Percentiles rank a stretch among this genome's conserved stretches.
Evolutionary conservation across 2,888 invertebrate species (phyloP).

Genomic region (Dasypolia templi): DNA sequence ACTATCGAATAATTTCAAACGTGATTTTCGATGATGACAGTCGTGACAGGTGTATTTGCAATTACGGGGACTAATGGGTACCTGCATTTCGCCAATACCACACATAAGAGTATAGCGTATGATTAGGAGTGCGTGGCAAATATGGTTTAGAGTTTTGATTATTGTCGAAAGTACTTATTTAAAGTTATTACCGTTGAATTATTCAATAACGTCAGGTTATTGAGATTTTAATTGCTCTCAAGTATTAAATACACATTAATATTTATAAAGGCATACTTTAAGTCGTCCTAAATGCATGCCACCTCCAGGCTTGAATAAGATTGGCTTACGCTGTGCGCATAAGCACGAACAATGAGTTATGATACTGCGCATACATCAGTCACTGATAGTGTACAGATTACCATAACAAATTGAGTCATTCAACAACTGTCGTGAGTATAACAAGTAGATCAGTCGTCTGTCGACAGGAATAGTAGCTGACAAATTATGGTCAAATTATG

Average conservation of each 20-base stretch:
- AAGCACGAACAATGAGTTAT: slow-evolving; percentile 77
- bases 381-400: slow-evolving; percentile 74
- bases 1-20: slow-evolving; percentile 84
- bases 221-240: slow-evolving; percentile 71
- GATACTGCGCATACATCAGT: slow-evolving; percentile 69
- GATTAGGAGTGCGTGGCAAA: slow-evolving; percentile 21
- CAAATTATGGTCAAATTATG: slow-evolving; percentile 63
- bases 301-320: slow-evolving; percentile 74
- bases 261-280: slow-evolving; percentile 81
- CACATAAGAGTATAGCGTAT: slow-evolving; percentile 35
- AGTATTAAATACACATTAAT: slow-evolving; percentile 72
- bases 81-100: slow-evolving; percentile 45
- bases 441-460: slow-evolving; percentile 69
- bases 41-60: slow-evolving; percentile 77
- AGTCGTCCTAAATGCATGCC: slow-evolving; percentile 80
- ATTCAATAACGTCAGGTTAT: slow-evolving; percentile 70
- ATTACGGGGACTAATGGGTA: slow-evolving; percentile 48
- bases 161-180: slow-evolving; percentile 21
- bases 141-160: slow-evolving; percentile 12
- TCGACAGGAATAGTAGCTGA: slow-evolving; percentile 57
- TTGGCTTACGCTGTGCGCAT: slow-evolving; percentile 77
- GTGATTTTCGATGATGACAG: slow-evolving; percentile 84
- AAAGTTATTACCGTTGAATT: slow-evolving; percentile 59
- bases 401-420: slow-evolving; percentile 77
- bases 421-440: slow-evolving; percentile 68